A percentile compares a stretch with the other conserved stretches of the same genome.
These are phyloP conservation scores for Mormyrops attenuatus DNA, from an alignment of 2,797 vertebrate species.

Conservation along the genomic window DNA sequence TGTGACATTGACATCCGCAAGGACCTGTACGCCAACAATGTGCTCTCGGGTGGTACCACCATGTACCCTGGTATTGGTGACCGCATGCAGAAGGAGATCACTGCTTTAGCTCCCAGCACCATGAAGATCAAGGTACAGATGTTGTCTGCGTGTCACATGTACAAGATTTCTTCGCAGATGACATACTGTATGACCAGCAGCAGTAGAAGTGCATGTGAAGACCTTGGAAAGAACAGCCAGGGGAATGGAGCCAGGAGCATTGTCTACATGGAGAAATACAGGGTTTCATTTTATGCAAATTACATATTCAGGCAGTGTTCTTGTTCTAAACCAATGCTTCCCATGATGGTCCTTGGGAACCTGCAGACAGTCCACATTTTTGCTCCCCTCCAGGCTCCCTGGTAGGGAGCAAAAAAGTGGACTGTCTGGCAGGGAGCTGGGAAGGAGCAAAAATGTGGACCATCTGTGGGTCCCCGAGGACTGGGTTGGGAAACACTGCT, in stretches of 20 bases:
- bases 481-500: background rate
- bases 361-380: background rate
- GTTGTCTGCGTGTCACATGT: background rate
- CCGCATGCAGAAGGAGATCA: slow-evolving; percentile 85
- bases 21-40: slow-evolving; percentile 80
- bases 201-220: background rate
- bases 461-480: background rate
- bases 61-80: slow-evolving; percentile 84
- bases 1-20: slow-evolving; percentile 83
- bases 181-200: background rate
- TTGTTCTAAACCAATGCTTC: background rate
- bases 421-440: no score
- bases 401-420: background rate
- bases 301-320: background rate
- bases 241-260: background rate
- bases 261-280: background rate
- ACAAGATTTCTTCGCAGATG: background rate
- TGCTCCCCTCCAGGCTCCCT: background rate
- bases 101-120: slow-evolving; percentile 76
- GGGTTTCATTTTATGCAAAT: background rate
- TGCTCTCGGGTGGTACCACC: slow-evolving; percentile 76
- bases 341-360: background rate
- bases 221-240: background rate
- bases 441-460: background rate
- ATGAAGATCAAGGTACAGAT: slow-evolving; percentile 79